Conservation (phyloP, 2,113 vertebrate genomes). For the Phoxinus phoxinus region DNA sequence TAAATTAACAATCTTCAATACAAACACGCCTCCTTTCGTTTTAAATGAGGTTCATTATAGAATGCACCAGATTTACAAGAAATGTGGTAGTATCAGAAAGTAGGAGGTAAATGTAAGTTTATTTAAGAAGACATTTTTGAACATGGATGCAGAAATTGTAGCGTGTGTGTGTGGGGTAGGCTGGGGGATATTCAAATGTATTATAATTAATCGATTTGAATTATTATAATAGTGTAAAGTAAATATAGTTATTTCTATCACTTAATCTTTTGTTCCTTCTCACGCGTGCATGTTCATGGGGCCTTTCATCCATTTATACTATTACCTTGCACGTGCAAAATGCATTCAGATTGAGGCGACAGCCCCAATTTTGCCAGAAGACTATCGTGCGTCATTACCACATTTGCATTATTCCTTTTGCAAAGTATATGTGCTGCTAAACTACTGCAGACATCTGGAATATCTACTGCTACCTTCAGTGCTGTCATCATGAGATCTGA, state of each 20-base stretch:
- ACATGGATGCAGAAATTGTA: neutral
- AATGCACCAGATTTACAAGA: neutral
- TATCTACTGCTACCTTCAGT: neutral
- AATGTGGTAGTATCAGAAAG: neutral
- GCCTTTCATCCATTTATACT: neutral
- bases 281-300: neutral
- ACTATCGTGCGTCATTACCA: neutral
- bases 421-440: constrained; percentile 1
- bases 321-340: neutral
- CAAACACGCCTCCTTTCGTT: neutral
- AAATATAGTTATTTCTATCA: neutral
- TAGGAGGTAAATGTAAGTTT: neutral
- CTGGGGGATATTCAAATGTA: neutral
- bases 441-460: constrained; percentile 8
- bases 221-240: neutral
- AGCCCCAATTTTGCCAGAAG: neutral
- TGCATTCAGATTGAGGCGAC: neutral
- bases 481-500: neutral
- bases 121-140: neutral
- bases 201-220: neutral
- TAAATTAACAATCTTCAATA: neutral
- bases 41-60: neutral
- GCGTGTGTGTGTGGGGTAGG: too few species aligned
- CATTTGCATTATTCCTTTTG: constrained; percentile 18
- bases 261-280: neutral